Conservation (phyloP, 2,888 invertebrate species). For the Campopleginae sp. region DNA sequence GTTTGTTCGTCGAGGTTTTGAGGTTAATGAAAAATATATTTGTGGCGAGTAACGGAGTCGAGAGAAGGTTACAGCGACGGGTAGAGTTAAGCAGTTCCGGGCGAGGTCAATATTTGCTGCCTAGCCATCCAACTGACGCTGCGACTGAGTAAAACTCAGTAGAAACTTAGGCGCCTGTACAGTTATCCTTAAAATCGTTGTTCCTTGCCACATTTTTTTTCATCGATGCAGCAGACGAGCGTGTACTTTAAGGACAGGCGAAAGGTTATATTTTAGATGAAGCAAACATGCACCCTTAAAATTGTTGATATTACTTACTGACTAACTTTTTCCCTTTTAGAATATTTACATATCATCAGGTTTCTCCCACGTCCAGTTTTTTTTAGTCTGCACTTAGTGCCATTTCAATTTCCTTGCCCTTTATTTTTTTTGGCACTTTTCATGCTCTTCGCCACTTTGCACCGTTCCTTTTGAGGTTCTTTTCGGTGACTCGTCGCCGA, state of each 20-base stretch:
- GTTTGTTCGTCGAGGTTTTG: background rate
- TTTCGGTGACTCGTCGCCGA: slow-evolving; percentile 41
- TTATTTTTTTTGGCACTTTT: slow-evolving; percentile 12
- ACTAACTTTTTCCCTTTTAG: slow-evolving; percentile 22
- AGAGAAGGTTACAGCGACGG: too few relatives aligned
- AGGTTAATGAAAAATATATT: background rate
- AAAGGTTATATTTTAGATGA: slow-evolving; percentile 26
- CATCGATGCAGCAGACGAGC: background rate
- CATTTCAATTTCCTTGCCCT: slow-evolving; percentile 5
- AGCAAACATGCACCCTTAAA: slow-evolving; percentile 26
- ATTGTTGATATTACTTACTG: slow-evolving; percentile 15
- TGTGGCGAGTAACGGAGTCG: background rate
- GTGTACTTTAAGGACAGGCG: background rate
- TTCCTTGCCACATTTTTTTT: background rate
- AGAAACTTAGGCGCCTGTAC: too few relatives aligned
- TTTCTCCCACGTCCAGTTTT: slow-evolving; percentile 21
- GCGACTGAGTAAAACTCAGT: too few relatives aligned
- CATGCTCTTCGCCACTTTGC: slow-evolving; percentile 16
- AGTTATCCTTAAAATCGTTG: too few relatives aligned
- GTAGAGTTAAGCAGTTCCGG: too few relatives aligned
- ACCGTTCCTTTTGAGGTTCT: slow-evolving; percentile 42
- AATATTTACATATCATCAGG: slow-evolving; percentile 57
- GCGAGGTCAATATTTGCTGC: too few relatives aligned
- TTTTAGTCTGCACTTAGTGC: slow-evolving; percentile 6
- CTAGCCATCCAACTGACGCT: too few relatives aligned